Evolutionary conservation across 2,113 vertebrate species (phyloP).

Genomic region (Oxyruncus cristatus): DNA sequence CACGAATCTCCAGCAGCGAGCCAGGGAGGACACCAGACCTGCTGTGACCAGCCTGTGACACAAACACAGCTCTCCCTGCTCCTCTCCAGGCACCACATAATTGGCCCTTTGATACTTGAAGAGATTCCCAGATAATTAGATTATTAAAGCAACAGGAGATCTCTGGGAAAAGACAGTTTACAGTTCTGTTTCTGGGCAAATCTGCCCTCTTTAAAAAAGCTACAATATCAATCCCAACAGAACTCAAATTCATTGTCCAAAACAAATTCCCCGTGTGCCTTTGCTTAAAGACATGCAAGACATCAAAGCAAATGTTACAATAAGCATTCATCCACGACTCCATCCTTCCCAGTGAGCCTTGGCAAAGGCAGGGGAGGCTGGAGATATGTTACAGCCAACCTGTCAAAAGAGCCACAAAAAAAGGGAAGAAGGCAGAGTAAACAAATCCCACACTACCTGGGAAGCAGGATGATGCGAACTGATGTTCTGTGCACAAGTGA

Average conservation of each 20-base stretch:
- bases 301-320: constrained; percentile 3
- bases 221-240: neutral
- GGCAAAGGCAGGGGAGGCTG: neutral
- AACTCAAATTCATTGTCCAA: neutral
- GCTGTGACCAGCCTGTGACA: neutral
- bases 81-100: neutral
- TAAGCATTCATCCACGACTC: neutral
- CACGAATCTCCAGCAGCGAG: neutral
- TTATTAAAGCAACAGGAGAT: constrained; percentile 17
- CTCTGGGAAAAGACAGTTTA: neutral
- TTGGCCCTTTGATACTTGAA: constrained; percentile 8
- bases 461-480: neutral
- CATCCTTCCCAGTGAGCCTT: neutral
- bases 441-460: neutral
- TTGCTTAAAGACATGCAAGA: neutral
- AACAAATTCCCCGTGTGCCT: constrained; percentile 1
- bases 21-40: neutral
- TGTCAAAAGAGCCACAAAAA: neutral
- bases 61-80: neutral
- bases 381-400: neutral
- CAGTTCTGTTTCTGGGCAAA: neutral
- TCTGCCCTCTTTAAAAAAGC: neutral
- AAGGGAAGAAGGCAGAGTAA: neutral
- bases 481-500: neutral
- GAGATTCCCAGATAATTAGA: neutral